A percentile compares a stretch with the other conserved stretches of the same genome.
Conservation (phyloP, 2,113 vertebrate species). For the Tupaia chinensis region DNA sequence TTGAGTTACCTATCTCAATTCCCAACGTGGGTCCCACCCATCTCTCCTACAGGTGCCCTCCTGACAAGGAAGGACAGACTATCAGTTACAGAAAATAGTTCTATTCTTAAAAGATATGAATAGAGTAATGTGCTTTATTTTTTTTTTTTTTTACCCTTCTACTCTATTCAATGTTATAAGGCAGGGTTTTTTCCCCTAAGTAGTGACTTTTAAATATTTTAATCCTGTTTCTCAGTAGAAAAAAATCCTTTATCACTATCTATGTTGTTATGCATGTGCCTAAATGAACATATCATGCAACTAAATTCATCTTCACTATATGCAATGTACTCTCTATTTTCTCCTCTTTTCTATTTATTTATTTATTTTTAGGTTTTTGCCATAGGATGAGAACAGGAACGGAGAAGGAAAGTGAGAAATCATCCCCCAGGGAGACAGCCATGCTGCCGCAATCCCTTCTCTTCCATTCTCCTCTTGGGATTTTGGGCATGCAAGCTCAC, state of each 20-base stretch:
- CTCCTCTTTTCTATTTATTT: background rate
- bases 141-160: background rate
- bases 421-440: no score
- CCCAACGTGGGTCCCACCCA: background rate
- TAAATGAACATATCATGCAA: constrained; percentile 16
- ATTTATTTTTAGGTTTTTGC: no score
- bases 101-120: background rate
- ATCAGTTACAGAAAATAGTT: background rate
- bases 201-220: background rate
- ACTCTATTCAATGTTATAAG: background rate
- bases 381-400: no score
- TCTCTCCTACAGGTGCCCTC: background rate
- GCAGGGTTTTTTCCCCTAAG: background rate
- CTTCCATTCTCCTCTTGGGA: no score
- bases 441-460: no score
- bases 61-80: background rate
- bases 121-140: background rate
- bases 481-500: no score
- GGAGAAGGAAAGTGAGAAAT: no score
- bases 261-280: background rate
- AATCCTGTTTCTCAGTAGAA: background rate
- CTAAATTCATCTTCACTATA: background rate
- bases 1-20: background rate
- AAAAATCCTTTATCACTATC: background rate
- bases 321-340: background rate